These are phyloP conservation scores for Sinosuthora webbiana DNA, from an alignment of 2,113 vertebrate species.

Conservation along the genomic window DNA sequence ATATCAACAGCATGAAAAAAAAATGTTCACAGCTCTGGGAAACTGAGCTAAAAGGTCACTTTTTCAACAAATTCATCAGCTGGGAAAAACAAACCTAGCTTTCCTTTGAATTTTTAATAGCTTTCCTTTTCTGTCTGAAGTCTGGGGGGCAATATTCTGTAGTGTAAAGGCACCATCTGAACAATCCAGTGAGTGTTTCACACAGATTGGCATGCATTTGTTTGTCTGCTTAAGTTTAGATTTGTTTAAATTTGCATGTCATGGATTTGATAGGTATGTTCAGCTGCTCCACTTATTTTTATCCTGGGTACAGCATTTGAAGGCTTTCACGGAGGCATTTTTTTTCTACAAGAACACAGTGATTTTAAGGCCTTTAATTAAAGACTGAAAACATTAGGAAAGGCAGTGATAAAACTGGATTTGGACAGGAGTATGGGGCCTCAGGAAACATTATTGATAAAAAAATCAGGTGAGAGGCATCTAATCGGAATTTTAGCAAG, in stretches of 20 bases:
- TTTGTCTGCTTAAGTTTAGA: not conserved
- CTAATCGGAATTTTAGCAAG: not conserved
- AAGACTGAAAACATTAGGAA: not conserved
- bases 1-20: not conserved
- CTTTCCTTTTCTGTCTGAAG: not conserved
- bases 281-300: not conserved
- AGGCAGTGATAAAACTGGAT: not conserved
- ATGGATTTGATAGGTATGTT: not conserved
- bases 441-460: not conserved
- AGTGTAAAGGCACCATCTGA: not conserved
- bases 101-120: not conserved
- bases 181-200: not conserved
- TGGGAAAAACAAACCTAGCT: not conserved
- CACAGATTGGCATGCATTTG: not conserved
- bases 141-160: not conserved
- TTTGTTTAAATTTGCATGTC: not conserved
- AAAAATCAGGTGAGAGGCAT: not conserved
- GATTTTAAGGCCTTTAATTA: not conserved
- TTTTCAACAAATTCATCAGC: not conserved
- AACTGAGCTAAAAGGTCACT: conserved; percentile 12
- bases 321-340: not conserved
- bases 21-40: conserved; percentile 17
- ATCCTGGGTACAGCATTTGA: not conserved
- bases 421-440: not conserved
- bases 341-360: not conserved